Evolutionary conservation across 2,113 vertebrate genomes (phyloP), one percentile per base, ranked within the genome.

Genomic region (Platysteira castanea): DNA sequence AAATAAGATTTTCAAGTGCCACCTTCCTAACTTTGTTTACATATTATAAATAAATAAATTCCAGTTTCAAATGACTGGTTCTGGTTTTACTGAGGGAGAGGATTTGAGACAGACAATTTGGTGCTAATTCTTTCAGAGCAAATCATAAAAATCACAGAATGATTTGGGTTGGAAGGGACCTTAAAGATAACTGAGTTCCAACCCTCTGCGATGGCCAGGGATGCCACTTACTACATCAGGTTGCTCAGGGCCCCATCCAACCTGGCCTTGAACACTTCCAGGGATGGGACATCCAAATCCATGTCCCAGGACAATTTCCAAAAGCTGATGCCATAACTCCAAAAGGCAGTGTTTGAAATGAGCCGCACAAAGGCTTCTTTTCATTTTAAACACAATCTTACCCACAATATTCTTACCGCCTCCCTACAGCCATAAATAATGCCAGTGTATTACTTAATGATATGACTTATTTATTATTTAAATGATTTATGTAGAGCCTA

Each of bases 391-490:
- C 49, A 93, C 68, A 56, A 15, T 35, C 49, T 78, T 68, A 78
- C 13, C 56, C 31, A 78, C 41, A 46, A 20, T 23, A 54, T 77
- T 94, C 83, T 71, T 89, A 71, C n/a, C 12, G 31, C 90, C 46
- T 90, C 69, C 60, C 88, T 78, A 84, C 80, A 96, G 76, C 83
- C 92, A 84, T 90, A 96, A 97, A 94, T 90, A 96, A 96, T 67
- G 86, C 17, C 57, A 59, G 49, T 68, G 81, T 96, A 90, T 95
- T 96, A 96, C 90, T 96, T 96, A 95, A 96, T 91, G 69, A 93
- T 94, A 96, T 90, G 52, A 85, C 84, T 97, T 96, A 96, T 95
- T 95, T 97, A 97, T 96, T 97, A 97, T 94, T 95, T 96, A 88
- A 95, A 88, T 95, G 87, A 94, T 97, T 94, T 95, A 95, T 90